A percentile compares a stretch with the other conserved stretches of the same genome.
These are phyloP conservation scores for Atta colombica DNA, from an alignment of 1,140 invertebrate species.

Conservation along the genomic window DNA sequence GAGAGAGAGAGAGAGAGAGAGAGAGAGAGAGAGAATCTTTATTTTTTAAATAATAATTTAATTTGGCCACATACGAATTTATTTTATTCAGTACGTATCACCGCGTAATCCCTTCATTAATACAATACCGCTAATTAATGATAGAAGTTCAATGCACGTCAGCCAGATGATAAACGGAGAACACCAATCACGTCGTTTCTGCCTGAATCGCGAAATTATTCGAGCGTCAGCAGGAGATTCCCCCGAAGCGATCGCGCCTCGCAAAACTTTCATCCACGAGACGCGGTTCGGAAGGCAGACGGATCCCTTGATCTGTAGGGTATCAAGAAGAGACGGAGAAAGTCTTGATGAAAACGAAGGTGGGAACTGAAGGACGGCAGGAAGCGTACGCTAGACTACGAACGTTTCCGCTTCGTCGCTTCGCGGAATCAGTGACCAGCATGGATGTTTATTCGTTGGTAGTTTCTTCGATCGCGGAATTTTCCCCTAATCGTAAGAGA, in stretches of 20 bases:
- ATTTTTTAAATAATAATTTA: background rate
- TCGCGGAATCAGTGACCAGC: slow-evolving; percentile 66
- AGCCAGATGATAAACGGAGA: slow-evolving; percentile 43
- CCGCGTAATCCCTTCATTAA: background rate
- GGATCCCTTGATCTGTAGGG: slow-evolving; percentile 46
- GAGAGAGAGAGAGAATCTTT: background rate
- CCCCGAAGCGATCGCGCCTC: slow-evolving; percentile 53
- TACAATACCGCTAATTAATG: slow-evolving; percentile 23
- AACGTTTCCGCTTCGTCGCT: slow-evolving; percentile 72
- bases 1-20: background rate
- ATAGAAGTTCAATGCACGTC: slow-evolving; percentile 24
- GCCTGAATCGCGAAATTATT: slow-evolving; percentile 72
- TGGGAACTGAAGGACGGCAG: slow-evolving; percentile 39
- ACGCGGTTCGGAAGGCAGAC: slow-evolving; percentile 40
- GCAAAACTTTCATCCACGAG: slow-evolving; percentile 65
- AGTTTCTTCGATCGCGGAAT: slow-evolving; percentile 68
- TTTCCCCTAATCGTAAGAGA: slow-evolving; percentile 53
- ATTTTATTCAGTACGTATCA: slow-evolving; percentile 9
- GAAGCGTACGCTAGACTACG: slow-evolving; percentile 27
- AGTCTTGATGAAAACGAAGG: slow-evolving; percentile 55
- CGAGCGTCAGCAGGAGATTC: slow-evolving; percentile 64
- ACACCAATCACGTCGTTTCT: slow-evolving; percentile 73
- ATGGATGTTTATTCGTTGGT: slow-evolving; percentile 74
- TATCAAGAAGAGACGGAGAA: slow-evolving; percentile 40
- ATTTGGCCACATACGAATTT: background rate